Evolutionary conservation across 2,113 vertebrate species (phyloP).

Genomic region (Apaloderma vittatum): DNA sequence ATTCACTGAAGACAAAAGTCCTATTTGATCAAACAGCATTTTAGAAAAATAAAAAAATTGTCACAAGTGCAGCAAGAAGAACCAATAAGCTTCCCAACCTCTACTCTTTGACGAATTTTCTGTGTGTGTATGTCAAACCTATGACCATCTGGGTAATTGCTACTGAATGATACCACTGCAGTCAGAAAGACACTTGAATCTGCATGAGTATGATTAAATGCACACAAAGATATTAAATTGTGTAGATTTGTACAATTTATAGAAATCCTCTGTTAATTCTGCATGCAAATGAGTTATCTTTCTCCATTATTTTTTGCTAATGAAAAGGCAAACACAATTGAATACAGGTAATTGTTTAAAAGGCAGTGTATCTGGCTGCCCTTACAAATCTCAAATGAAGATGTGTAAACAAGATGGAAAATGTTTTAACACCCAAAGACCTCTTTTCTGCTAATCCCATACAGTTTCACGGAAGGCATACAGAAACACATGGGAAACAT

Average conservation of each 20-base stretch:
- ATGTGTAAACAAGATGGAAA: neutral
- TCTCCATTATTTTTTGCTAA: neutral
- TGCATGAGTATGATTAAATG: neutral
- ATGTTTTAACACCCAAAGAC: neutral
- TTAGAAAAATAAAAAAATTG: neutral
- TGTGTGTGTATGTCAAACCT: neutral
- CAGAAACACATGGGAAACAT: neutral
- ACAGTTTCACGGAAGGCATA: neutral
- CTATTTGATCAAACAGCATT: neutral
- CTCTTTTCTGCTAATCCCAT: neutral
- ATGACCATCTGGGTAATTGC: neutral
- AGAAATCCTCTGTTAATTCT: neutral
- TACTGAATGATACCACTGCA: neutral
- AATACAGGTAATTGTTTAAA: conserved; percentile 11
- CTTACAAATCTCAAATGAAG: neutral
- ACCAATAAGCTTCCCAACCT: neutral
- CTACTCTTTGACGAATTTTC: neutral
- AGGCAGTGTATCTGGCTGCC: neutral
- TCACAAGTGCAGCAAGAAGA: neutral
- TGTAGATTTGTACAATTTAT: neutral
- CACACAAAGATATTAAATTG: neutral
- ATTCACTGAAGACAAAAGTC: neutral
- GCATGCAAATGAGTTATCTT: neutral
- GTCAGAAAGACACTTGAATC: neutral
- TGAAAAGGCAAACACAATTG: neutral